Evolutionary conservation across 64 coral and sea anemone species (phyloP), one percentile per base, ranked within the genome.

Genomic region (Porites lutea): DNA sequence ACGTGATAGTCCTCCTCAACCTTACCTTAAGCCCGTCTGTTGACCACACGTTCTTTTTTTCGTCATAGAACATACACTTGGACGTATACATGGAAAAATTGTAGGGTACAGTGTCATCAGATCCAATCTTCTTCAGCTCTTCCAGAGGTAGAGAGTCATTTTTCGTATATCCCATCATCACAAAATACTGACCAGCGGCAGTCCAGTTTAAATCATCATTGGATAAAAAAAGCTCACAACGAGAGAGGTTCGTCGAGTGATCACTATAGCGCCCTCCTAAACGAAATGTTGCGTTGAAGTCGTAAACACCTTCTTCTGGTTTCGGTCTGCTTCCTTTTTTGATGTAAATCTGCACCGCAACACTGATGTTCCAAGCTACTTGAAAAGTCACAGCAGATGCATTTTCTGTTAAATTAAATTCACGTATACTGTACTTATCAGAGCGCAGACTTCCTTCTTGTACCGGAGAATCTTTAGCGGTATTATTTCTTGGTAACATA

Each of bases 141-240:
- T 68, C 59, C 47, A 5, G 51, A 4, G 47, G 7, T 6, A 84
- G 20, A 18, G 81, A 84, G 48, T 7, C 13, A 61, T 84, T 84
- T 3, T 52, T 4, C 46, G 22, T 65, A n/a, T n/a, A 67, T 12
- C 63, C 45, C 15, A 84, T 18, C 16, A 0, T 6, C 45, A n/a
- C 81, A 48, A 21, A 68, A 46, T 93, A 93, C 0, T 2, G 18
- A 8, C 91, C 91, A 0, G 82, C 91, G 1, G 82, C 91, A n/a
- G 91, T 78, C 65, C 71, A 65, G 62, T 93, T 93, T 20, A 93
- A 67, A 13, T 14, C 20, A 20, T 79, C 70, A 49, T 86, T 86
- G 10, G 58, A 58, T 13, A 93, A 15, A 48, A 93, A 87, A 10
- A 87, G n/a, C 61, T 78, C 18, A 45, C 43, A 59, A 3, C 58